Evolutionary conservation across 2,113 vertebrate species (phyloP).

Genomic region (Carollia perspicillata): DNA sequence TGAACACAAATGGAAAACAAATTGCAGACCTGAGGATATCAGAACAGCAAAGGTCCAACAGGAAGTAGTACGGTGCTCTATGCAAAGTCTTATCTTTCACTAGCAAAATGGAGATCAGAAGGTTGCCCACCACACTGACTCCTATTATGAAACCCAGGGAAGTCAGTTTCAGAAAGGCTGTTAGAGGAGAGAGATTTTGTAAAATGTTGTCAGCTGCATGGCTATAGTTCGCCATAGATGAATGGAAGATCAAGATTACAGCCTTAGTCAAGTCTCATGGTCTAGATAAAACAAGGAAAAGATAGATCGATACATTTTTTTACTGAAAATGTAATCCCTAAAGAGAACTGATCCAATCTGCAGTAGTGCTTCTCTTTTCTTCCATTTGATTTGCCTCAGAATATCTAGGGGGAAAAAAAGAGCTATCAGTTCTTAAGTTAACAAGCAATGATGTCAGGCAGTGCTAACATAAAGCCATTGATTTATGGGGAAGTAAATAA

Average conservation of each 20-base stretch:
- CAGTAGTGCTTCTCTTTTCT: constrained; percentile 83
- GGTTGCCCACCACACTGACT: constrained; percentile 98
- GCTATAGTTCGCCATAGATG: constrained; percentile 99
- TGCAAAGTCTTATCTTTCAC: constrained; percentile 99
- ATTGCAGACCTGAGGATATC: constrained; percentile 98
- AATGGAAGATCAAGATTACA: constrained; percentile 97
- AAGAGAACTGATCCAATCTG: constrained; percentile 87
- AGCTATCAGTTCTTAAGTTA: constrained; percentile 87
- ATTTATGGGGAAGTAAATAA: constrained; percentile 81
- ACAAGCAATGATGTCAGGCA: constrained; percentile 82
- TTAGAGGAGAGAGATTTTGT: constrained; percentile 99
- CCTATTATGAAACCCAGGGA: constrained; percentile 99
- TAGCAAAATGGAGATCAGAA: constrained; percentile 99
- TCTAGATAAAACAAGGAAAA: constrained; percentile 92
- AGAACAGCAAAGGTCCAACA: constrained; percentile 98
- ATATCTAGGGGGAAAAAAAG: constrained; percentile 78
- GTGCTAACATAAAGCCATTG: constrained; percentile 81
- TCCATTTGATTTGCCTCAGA: constrained; percentile 86
- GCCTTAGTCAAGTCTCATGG: constrained; percentile 99
- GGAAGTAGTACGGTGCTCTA: constrained; percentile 98
- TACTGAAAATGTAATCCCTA: constrained; percentile 97
- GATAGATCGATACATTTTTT: constrained; percentile 97
- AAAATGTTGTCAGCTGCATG: constrained; percentile 99
- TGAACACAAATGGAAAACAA: constrained; percentile 99
- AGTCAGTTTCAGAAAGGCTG: constrained; percentile 99